phyloP scores from a whole-genome alignment of 2,888 invertebrate species.

The Sesia bembeciformis region DNA sequence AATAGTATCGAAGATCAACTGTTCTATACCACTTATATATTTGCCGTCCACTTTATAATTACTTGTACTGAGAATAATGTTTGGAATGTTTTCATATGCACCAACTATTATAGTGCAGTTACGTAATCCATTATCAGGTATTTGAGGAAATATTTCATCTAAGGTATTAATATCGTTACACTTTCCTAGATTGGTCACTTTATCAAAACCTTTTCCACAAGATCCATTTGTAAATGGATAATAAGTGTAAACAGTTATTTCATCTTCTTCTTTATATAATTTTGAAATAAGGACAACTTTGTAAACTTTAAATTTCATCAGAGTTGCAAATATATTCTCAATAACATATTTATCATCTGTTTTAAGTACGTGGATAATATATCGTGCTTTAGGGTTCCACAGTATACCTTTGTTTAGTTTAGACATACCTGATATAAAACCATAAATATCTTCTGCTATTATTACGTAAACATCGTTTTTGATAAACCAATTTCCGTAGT shows the following conservation, averaged over 20 bases:
- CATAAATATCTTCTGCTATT: constrained; percentile 14
- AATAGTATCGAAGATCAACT: constrained; percentile 32
- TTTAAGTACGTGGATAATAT: constrained; percentile 23
- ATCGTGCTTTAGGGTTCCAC: constrained; percentile 39
- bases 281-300: constrained; percentile 25
- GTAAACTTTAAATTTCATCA: constrained; percentile 25
- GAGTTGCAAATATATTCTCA: constrained; percentile 17
- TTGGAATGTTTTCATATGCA: constrained; percentile 26
- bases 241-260: constrained; percentile 22
- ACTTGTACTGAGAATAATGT: constrained; percentile 20
- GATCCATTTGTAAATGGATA: constrained; percentile 24
- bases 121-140: constrained; percentile 9
- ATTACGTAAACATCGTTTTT: constrained; percentile 23
- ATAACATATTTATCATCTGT: constrained; percentile 13
- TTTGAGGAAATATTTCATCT: constrained; percentile 13
- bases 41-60: constrained; percentile 20
- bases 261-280: constrained; percentile 5
- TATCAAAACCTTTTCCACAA: constrained; percentile 22
- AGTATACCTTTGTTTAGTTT: constrained; percentile 25
- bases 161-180: constrained; percentile 17
- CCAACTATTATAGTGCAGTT: constrained; percentile 32
- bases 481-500: background rate
- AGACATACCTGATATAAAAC: constrained; percentile 18
- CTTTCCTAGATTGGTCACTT: constrained; percentile 17
- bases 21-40: constrained; percentile 30